Evolutionary conservation across 2,797 vertebrate genomes (phyloP), one percentile per base, ranked within the genome.

Genomic region (Astyanax mexicanus): DNA sequence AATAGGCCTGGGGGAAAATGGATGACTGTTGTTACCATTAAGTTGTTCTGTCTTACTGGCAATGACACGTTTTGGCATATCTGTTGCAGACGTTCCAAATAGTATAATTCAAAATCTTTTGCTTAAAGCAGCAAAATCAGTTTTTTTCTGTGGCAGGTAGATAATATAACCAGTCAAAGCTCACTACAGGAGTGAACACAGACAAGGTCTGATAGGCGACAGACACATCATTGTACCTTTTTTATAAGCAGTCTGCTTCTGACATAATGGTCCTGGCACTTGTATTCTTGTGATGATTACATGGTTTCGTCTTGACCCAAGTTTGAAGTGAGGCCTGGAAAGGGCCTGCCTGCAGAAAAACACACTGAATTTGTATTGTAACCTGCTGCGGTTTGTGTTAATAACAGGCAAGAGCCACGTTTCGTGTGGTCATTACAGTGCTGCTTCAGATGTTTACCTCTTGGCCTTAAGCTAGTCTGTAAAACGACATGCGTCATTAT

Each of bases 371-470:
- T 71, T 72, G 71, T 67, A 68, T 62, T 79, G 11, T 45, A 15
- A 40, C 40, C 65, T 51, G 44, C 65, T 77, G 62, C 71, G 67
- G 64, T 70, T 78, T 64, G 66, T 54, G 62, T 65, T 80, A 77
- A 75, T 83, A 71, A 79, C 47, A 83, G 58, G 13, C 70, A 49
- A 25, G 65, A 25, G 29, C 4, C 55, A 49, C 44, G 49, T 47
- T 68, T 78, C 42, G 52, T 82, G 58, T 13, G 55, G 60, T 78
- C 67, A 70, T 80, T 80, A 78, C 51, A 21, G 61, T 65, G 77
- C 52, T 60, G 35, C 74, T 80, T 75, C 74, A 68, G 42, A 42
- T 45, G 35, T 75, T 60, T 72, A 69, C 62, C 52, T 72, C 32
- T 45, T 40, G 78, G 72, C 27, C 37, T 64, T 21, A 55, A 69